Evolutionary conservation across 2,888 invertebrate species (phyloP).

Genomic region (Parthenolecanium corni): DNA sequence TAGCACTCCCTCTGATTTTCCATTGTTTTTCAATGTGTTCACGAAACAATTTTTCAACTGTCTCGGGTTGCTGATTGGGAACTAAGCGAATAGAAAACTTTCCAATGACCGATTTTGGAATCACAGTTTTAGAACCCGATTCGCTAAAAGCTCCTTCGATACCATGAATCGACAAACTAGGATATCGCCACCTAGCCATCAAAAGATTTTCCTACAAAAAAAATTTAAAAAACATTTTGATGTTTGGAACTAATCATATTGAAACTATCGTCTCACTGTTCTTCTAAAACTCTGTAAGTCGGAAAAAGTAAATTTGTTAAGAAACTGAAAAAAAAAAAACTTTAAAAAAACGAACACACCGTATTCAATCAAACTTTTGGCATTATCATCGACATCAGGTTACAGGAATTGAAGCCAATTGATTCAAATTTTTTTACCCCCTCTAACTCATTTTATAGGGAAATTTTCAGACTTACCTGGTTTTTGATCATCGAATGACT

Average conservation of each 20-base stretch:
- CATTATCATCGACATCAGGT: no score
- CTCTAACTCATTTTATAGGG: no score
- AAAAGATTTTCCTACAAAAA: slow-evolving; percentile 53
- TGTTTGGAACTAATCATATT: neutral
- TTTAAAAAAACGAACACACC: neutral
- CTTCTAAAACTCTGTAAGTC: no score
- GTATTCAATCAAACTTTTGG: neutral
- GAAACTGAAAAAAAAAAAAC: neutral
- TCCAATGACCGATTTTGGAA: slow-evolving; percentile 82
- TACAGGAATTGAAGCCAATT: no score
- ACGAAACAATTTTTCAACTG: slow-evolving; percentile 67
- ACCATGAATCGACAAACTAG: slow-evolving; percentile 86
- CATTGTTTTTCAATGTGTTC: slow-evolving; percentile 65
- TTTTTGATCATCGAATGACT: no score
- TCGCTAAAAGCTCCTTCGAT: slow-evolving; percentile 92
- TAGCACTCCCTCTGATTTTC: slow-evolving; percentile 69
- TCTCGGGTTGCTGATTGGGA: slow-evolving; percentile 79
- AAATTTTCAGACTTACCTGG: no score
- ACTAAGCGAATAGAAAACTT: slow-evolving; percentile 96
- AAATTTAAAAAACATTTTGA: no score
- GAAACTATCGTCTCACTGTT: neutral
- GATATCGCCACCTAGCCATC: slow-evolving; percentile 92
- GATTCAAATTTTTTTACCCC: no score
- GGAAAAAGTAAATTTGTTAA: no score
- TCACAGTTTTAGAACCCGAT: slow-evolving; percentile 89